Evolutionary conservation across 2,888 invertebrate genomes (phyloP), one percentile per base, ranked within the genome.

Genomic region (Calliopum simillimum): DNA sequence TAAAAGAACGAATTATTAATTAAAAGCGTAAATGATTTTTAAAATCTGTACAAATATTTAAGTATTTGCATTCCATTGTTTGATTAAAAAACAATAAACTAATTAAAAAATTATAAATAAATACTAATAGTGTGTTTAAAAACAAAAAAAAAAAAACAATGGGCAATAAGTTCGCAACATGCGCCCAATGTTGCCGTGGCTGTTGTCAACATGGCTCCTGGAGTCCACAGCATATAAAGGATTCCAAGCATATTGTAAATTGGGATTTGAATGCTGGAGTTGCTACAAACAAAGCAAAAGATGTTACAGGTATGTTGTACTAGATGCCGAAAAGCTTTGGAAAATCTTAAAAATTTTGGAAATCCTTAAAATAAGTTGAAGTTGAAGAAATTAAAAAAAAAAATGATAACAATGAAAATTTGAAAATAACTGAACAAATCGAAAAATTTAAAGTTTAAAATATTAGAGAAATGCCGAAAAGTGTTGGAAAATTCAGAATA

Each of bases 121-220:
- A 33, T 33, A 33, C n/a, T n/a, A n/a, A n/a, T n/a, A 33, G 33
- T 4, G 33, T 33, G 33, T 33, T 6, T 33, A 6, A 33, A 49
- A 33, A 33, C 25, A 46, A 21, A 49, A 33, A 33, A 47, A 46
- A 21, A n/a, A 1, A 25, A 51, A 43, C 16, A 55, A 79, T 79
- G 79, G 78, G 79, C 46, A 76, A 77, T 33, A 75, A 75, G 66
- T 67, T 59, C 21, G 72, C 77, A 21, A 67, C 46, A 19, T 67
- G 69, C 16, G 43, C 46, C n/a, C 53, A 72, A 6, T 43, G 63
- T 25, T 51, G 67, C 51, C n/a, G 55, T 19, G 58, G 59, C 41
- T 19, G 66, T 51, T 61, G 59, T 33, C 59, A 68, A 71, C 70
- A 70, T 19, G 55, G 47, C 56, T 62, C 69, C 33, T 71, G 68